Evolutionary conservation across 2,888 invertebrate species (phyloP), one percentile per base, ranked within the genome.

Genomic region (Stictocephala bisonia): DNA sequence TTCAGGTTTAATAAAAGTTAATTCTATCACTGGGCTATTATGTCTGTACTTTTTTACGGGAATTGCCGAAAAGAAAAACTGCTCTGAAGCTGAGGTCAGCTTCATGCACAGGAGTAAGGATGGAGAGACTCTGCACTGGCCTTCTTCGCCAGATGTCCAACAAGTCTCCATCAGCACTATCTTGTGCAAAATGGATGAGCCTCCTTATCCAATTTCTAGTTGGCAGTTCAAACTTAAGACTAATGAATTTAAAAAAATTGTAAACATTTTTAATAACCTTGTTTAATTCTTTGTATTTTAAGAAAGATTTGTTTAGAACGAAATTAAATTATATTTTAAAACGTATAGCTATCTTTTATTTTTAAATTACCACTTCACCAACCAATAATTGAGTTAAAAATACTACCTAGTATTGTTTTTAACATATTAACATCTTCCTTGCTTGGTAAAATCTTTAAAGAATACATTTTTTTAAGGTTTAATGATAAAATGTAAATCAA

Each of bases 71-170:
- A 58, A 58, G 58, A 58, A 58, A 58, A 26, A 58, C 18, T 9
- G 9, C 58, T 26, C 27, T 26, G 6, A 58, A 24, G 58, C 15
- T 27, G 27, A 58, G 15, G 27, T 58, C 58, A 58, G 58, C 15
- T 58, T 58, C n/a, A 58, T 58, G 58, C 58, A 58, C 58, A 58
- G 27, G 15, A 58, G 27, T 26, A 58, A 58, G 58, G 58, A 27
- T 58, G 58, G 58, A 18, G 27, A 58, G 58, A 58, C 58, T 24
- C 27, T 58, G 58, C 58, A 58, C 58, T 58, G 58, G 58, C 58
- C 58, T 24, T 58, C 58, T 26, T 26, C 58, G 18, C 58, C 58
- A 58, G 58, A 58, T 18, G 27, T 58, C 58, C 58, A 58, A 58
- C 27, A 58, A 22, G 29, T 58, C 58, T 24, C 58, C 50, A 50